Evolutionary conservation across 2,888 invertebrate genomes (phyloP), one percentile per base, ranked within the genome.

Genomic region (Drosophila prostipennis): DNA sequence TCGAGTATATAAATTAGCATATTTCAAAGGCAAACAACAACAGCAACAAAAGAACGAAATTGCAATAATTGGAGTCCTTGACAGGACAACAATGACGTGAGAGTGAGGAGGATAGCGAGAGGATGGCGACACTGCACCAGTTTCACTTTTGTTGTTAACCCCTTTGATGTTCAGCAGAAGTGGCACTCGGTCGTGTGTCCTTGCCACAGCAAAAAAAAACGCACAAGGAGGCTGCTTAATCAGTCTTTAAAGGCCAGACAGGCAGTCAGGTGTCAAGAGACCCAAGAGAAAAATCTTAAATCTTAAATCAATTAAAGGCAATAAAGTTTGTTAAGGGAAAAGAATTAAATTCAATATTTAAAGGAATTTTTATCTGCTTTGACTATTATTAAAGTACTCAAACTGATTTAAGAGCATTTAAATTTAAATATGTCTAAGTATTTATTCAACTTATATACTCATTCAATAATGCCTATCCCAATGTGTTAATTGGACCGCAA

Each of bases 131-230:
- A 55, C 64, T 76, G 80, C 76, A 77, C 74, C 76, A 80, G 80
- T 78, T 83, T 80, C 86, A 81, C 85, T 86, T 79, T 86, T 78
- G 72, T 77, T 80, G 74, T 77, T 69, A 86, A 80, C 74, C 82
- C 90, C 90, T 89, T 89, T 89, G 89, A 90, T 87, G 89, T 89
- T 81, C 75, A 63, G 29, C 72, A 71, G 56, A 79, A 89, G 87
- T 81, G 79, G 58, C 78, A 81, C 89, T 87, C 71, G 70, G 88
- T 63, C 86, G 77, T 76, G 82, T 72, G 85, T 77, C 82, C 87
- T 80, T 80, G 84, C 67, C 70, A 51, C 64, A 46, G 56, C 71
- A 67, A 58, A 42, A 43, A 74, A 29, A 29, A 29, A 29, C 26
- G 6, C 67, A 67, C 52, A 59, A 39, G 49, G 53, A 32, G 40